phyloP scores from a whole-genome alignment of 2,113 vertebrate genomes.

The Cololabis saira region DNA sequence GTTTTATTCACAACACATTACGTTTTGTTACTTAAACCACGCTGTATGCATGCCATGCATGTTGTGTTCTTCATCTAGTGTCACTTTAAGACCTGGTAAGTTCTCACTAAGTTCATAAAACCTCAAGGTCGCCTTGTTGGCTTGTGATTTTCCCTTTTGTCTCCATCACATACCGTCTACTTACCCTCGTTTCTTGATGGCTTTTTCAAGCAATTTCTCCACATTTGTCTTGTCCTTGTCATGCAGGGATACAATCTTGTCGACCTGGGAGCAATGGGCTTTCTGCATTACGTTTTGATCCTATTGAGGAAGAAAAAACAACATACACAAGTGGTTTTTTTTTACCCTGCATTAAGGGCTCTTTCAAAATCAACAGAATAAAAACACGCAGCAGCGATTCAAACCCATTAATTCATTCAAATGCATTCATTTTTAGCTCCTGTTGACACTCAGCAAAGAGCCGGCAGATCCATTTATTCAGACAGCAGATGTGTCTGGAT shows the following conservation, averaged over 20 bases:
- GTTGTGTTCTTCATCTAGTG: no score
- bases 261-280: constrained; percentile 93
- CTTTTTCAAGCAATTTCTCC: constrained; percentile 95
- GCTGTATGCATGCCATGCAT: no score
- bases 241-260: constrained; percentile 94
- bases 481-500: constrained; percentile 28
- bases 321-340: not conserved
- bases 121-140: no score
- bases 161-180: no score
- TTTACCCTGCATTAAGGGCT: not conserved
- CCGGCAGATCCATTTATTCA: constrained; percentile 16
- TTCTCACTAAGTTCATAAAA: no score
- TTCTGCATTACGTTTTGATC: constrained; percentile 96
- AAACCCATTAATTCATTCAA: not conserved
- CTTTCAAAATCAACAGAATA: not conserved
- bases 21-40: no score
- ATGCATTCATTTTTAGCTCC: constrained; percentile 8
- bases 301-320: constrained; percentile 71
- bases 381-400: not conserved
- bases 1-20: no score
- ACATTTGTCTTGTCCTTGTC: constrained; percentile 93
- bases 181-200: constrained; percentile 97
- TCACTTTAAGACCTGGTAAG: no score
- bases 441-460: constrained; percentile 6
- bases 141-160: not conserved